phyloP scores from a whole-genome alignment of 1,140 invertebrate species.

The Sycobia sp. region DNA sequence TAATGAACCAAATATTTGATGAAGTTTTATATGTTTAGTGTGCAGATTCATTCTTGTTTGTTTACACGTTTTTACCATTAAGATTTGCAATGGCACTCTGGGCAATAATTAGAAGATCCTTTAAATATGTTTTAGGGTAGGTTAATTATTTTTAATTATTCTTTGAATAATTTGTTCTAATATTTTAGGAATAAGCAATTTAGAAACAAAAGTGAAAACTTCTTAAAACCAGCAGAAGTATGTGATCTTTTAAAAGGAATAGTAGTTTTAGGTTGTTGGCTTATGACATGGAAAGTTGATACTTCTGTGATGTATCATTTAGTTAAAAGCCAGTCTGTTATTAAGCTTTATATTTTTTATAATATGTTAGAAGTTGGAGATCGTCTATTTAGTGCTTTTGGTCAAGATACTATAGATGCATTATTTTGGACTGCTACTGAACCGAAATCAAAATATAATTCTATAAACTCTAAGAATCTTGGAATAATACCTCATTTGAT shows the following conservation, averaged over 20 bases:
- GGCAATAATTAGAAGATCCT: constrained; percentile 74
- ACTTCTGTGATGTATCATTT: constrained; percentile 99
- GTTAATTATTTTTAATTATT: constrained; percentile 33
- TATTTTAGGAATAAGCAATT: constrained; percentile 45
- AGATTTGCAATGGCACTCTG: constrained; percentile 86
- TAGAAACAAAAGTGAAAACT: constrained; percentile 47
- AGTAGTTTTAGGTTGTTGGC: constrained; percentile 83
- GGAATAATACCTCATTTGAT: constrained; percentile 87
- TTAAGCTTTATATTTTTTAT: constrained; percentile 99
- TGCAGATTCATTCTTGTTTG: constrained; percentile 96
- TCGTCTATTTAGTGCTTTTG: constrained; percentile 94
- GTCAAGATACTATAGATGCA: constrained; percentile 97
- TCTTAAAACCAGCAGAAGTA: constrained; percentile 88
- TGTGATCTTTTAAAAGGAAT: constrained; percentile 95
- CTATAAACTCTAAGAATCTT: constrained; percentile 76
- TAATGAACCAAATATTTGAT: background rate
- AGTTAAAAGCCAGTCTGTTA: constrained; percentile 97
- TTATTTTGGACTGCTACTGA: constrained; percentile 98
- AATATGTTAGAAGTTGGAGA: constrained; percentile 99
- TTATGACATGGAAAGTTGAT: constrained; percentile 89
- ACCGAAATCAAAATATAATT: constrained; percentile 70
- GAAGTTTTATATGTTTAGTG: constrained; percentile 67
- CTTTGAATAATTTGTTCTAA: constrained; percentile 9
- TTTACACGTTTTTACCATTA: constrained; percentile 96
- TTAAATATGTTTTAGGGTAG: constrained; percentile 76